Evolutionary conservation across 2,113 vertebrate genomes (phyloP).

Genomic region (Mungos mungo): DNA sequence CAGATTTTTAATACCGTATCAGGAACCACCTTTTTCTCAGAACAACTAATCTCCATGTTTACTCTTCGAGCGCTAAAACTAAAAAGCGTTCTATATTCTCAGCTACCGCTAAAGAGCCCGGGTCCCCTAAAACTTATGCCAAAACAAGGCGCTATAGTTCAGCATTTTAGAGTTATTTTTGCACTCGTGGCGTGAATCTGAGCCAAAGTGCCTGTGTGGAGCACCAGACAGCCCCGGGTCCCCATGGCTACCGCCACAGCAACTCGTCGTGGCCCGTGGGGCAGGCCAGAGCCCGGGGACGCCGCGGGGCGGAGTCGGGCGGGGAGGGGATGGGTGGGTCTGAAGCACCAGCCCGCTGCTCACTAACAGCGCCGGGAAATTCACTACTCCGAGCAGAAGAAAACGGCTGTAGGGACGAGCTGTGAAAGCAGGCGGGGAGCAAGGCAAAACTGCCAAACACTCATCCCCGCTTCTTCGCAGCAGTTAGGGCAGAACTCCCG

Average conservation of each 20-base stretch:
- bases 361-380: neutral
- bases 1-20: neutral
- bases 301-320: neutral
- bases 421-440: neutral
- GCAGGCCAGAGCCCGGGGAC: neutral
- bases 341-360: neutral
- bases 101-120: neutral
- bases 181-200: neutral
- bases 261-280: neutral
- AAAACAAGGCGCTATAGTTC: neutral
- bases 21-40: neutral
- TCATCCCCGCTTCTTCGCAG: neutral
- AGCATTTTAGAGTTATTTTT: neutral
- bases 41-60: neutral
- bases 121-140: neutral
- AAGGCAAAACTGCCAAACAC: neutral
- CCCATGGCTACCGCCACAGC: slow-evolving; percentile 22
- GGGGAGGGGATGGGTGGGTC: neutral
- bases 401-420: neutral
- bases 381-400: fast-evolving
- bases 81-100: neutral
- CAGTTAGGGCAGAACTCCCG: neutral
- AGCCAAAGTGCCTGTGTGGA: neutral
- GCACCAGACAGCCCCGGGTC: neutral
- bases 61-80: neutral